These are phyloP conservation scores for Neoaliturus tenellus DNA, from an alignment of 2,888 invertebrate genomes.

Conservation along the genomic window DNA sequence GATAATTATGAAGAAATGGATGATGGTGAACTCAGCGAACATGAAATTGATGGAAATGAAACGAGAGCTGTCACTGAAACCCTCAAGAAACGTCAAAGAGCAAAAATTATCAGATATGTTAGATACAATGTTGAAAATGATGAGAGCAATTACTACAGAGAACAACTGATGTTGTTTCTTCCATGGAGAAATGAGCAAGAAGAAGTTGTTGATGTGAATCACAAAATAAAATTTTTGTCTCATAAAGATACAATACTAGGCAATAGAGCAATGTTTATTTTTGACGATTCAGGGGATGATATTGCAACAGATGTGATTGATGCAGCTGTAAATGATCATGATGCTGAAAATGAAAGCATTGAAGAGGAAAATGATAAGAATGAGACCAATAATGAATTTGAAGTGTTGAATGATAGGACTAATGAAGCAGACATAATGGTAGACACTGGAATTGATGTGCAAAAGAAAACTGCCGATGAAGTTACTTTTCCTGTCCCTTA, in stretches of 20 bases:
- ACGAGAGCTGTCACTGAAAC: not conserved
- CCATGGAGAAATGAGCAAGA: conserved; percentile 65
- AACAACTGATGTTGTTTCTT: conserved; percentile 53
- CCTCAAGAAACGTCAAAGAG: not conserved
- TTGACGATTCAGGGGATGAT: too few relatives aligned
- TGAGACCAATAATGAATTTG: conserved; percentile 27
- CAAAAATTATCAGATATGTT: conserved; percentile 45
- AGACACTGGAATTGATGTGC: not conserved
- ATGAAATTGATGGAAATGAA: not conserved
- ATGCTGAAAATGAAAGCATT: too few relatives aligned
- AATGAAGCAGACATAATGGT: conserved; percentile 36
- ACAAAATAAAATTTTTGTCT: conserved; percentile 18
- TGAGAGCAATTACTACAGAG: conserved; percentile 52
- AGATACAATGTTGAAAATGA: conserved; percentile 40
- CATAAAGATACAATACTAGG: not conserved
- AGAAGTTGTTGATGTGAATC: conserved; percentile 59
- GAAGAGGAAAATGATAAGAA: not conserved
- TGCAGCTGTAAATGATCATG: too few relatives aligned
- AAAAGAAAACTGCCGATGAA: too few relatives aligned
- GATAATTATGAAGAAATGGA: not conserved
- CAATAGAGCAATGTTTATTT: not conserved
- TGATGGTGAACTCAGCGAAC: not conserved
- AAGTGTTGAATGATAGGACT: conserved; percentile 35
- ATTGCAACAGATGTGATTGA: too few relatives aligned
- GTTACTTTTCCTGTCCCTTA: too few relatives aligned